Percentiles rank a stretch among this genome's conserved stretches.
These are phyloP conservation scores for Trialeurodes vaporariorum DNA, from an alignment of 1,140 invertebrate genomes.

Conservation along the genomic window DNA sequence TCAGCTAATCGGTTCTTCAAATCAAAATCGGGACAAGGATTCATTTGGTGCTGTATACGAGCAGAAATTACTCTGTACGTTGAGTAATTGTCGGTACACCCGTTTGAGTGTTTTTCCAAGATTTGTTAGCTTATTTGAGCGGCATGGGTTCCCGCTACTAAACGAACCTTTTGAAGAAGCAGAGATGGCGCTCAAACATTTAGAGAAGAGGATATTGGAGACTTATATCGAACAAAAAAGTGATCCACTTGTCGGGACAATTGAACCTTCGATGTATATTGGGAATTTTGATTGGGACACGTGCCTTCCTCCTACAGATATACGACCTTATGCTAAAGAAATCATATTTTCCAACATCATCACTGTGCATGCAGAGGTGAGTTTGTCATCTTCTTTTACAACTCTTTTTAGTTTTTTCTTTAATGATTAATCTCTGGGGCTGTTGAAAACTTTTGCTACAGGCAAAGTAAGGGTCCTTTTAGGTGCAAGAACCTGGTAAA, in stretches of 20 bases:
- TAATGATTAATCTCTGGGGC: too few relatives aligned
- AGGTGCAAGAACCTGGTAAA: too few relatives aligned
- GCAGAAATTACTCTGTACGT: slow-evolving; percentile 66
- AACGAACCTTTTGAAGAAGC: slow-evolving; percentile 44
- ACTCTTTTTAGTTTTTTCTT: too few relatives aligned
- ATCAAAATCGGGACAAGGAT: slow-evolving; percentile 34
- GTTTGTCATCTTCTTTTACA: too few relatives aligned
- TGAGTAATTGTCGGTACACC: slow-evolving; percentile 83
- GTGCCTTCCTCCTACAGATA: slow-evolving; percentile 56
- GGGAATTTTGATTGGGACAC: slow-evolving; percentile 77
- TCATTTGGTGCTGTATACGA: slow-evolving; percentile 42
- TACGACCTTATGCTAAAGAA: slow-evolving; percentile 84
- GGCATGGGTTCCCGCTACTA: slow-evolving; percentile 59
- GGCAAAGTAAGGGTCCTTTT: too few relatives aligned
- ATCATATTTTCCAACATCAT: slow-evolving; percentile 76
- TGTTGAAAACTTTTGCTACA: too few relatives aligned
- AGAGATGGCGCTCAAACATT: slow-evolving; percentile 43
- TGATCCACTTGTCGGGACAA: slow-evolving; percentile 82
- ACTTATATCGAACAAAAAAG: slow-evolving; percentile 85
- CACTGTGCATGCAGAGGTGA: slow-evolving; percentile 82
- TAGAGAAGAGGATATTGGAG: slow-evolving; percentile 60
- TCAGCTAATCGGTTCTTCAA: slow-evolving; percentile 49
- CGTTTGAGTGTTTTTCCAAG: slow-evolving; percentile 48
- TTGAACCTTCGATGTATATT: slow-evolving; percentile 90
- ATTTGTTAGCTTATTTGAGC: slow-evolving; percentile 47